These are phyloP conservation scores for Leptosomus discolor DNA, from an alignment of 2,113 vertebrate species.

Conservation along the genomic window DNA sequence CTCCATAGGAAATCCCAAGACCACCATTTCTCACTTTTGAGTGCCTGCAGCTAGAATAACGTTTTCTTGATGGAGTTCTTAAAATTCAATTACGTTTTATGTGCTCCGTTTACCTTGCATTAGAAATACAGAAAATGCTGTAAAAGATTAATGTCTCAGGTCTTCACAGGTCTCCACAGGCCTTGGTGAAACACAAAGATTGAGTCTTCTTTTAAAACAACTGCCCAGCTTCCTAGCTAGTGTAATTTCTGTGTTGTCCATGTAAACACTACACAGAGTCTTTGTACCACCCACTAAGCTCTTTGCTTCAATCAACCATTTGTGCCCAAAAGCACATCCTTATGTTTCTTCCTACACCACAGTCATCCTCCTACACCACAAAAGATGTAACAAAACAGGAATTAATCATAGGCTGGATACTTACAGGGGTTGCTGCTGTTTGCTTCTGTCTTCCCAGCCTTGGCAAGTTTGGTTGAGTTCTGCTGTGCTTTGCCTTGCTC, in stretches of 20 bases:
- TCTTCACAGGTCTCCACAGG: neutral
- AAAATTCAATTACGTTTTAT: neutral
- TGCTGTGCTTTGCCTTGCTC: conserved; percentile 83
- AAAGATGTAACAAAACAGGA: conserved; percentile 3
- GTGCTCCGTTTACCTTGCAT: neutral
- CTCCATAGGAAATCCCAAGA: neutral
- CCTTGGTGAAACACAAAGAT: neutral
- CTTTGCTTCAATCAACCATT: conserved; percentile 5
- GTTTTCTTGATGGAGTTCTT: neutral
- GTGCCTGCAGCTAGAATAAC: neutral
- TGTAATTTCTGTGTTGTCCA: neutral
- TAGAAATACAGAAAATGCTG: neutral
- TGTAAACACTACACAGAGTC: conserved; percentile 47
- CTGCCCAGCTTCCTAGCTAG: neutral
- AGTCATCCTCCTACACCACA: conserved; percentile 14
- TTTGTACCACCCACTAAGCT: conserved; percentile 38
- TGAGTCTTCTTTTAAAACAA: neutral
- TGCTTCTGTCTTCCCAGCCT: conserved; percentile 76
- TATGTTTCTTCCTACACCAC: conserved; percentile 16
- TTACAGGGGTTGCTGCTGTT: conserved; percentile 76
- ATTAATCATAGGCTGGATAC: conserved; percentile 31
- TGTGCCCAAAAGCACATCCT: conserved; percentile 48
- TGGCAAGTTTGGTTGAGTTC: conserved; percentile 76
- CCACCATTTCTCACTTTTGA: neutral
- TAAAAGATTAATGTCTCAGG: neutral